These are phyloP conservation scores for Etheostoma nigrum DNA, from an alignment of 2,797 vertebrate species.

Conservation along the genomic window DNA sequence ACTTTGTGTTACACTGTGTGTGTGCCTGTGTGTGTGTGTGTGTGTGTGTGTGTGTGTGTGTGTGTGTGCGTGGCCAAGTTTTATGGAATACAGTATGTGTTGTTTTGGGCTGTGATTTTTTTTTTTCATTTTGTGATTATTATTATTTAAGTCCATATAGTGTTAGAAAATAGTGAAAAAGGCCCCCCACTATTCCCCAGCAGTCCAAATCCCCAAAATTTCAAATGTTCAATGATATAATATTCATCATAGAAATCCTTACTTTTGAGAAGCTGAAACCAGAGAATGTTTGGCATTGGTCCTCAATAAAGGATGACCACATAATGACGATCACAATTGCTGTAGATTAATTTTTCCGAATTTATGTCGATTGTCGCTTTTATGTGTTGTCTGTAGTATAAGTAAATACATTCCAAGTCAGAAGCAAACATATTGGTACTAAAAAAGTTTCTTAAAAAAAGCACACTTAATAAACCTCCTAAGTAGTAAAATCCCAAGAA, in stretches of 20 bases:
- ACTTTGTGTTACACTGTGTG: not conserved
- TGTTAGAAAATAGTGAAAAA: not conserved
- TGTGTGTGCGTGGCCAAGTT: not conserved
- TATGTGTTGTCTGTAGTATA: not conserved
- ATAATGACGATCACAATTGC: not conserved
- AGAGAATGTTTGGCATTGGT: not conserved
- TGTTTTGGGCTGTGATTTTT: not conserved
- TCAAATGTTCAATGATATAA: not conserved
- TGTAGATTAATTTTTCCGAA: not conserved
- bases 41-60: not conserved
- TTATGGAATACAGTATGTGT: not conserved
- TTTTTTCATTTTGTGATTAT: not conserved
- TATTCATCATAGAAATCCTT: not conserved
- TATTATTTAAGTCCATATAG: not conserved
- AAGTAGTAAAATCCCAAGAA: conserved; percentile 28
- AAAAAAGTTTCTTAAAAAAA: not conserved
- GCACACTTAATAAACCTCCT: not conserved
- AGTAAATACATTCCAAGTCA: not conserved
- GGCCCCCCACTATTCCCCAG: not conserved
- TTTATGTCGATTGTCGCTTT: not conserved
- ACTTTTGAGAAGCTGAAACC: not conserved
- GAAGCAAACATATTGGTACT: not conserved
- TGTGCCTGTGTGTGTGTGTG: not conserved
- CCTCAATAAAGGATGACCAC: not conserved
- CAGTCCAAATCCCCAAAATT: not conserved